Evolutionary conservation across 2,888 invertebrate genomes (phyloP).

Genomic region (Lepeophtheirus nordmannii): DNA sequence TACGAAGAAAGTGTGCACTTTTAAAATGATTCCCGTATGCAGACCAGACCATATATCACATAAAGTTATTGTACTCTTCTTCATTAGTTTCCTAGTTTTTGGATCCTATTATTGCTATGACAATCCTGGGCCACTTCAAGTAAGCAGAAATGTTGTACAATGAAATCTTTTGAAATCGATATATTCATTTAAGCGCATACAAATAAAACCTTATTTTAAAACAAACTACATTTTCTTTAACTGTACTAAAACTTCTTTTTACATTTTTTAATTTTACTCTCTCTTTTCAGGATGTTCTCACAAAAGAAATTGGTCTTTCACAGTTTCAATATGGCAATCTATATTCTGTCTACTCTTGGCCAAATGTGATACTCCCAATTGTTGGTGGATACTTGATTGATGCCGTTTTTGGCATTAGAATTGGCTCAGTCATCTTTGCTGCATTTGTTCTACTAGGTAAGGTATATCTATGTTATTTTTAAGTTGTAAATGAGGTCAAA

Average conservation of each 20-base stretch:
- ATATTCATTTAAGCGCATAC: no score
- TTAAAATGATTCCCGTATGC: background rate
- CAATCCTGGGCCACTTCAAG: constrained; percentile 75
- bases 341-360: constrained; percentile 93
- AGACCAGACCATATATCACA: constrained; percentile 40
- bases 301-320: constrained; percentile 56
- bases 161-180: no score
- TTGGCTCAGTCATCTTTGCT: constrained; percentile 50
- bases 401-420: constrained; percentile 77
- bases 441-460: constrained; percentile 40
- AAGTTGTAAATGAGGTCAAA: no score
- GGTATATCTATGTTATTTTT: background rate
- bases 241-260: no score
- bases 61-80: constrained; percentile 64
- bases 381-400: constrained; percentile 91
- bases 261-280: no score
- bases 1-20: background rate
- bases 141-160: background rate
- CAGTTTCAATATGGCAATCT: constrained; percentile 69
- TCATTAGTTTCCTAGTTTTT: constrained; percentile 89
- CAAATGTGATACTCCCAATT: constrained; percentile 86
- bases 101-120: constrained; percentile 97
- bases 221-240: no score
- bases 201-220: no score
- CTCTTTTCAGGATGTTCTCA: constrained; percentile 49